Conservation (phyloP, 1,140 invertebrate species). For the Phocides pigmalion region DNA sequence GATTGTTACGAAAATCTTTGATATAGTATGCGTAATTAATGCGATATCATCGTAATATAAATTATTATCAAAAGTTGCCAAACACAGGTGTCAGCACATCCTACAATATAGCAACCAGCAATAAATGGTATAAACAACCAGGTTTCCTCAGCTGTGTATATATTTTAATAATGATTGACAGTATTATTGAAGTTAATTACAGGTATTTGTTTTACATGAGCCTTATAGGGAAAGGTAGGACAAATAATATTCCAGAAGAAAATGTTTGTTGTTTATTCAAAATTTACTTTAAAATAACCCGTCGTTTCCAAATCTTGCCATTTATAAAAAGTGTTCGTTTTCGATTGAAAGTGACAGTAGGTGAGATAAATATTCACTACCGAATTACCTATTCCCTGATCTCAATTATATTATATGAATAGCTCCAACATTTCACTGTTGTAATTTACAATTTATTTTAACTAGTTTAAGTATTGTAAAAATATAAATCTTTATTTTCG, state of each 20-base stretch:
- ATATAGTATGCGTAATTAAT: slow-evolving; percentile 36
- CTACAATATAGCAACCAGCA: slow-evolving; percentile 12
- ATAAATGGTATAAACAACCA: not conserved
- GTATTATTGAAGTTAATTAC: not conserved
- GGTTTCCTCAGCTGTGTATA: slow-evolving; percentile 13
- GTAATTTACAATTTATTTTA: too few relatives aligned
- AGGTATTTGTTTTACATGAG: not conserved
- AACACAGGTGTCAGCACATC: slow-evolving; percentile 24
- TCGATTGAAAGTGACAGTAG: too few relatives aligned
- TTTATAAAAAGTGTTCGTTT: too few relatives aligned
- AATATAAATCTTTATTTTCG: too few relatives aligned
- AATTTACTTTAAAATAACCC: too few relatives aligned
- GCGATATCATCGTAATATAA: slow-evolving; percentile 39
- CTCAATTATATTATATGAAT: too few relatives aligned
- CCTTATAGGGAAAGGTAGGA: not conserved
- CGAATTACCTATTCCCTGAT: too few relatives aligned
- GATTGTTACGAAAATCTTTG: slow-evolving; percentile 42
- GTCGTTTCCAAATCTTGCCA: too few relatives aligned
- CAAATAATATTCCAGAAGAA: not conserved
- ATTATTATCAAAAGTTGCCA: slow-evolving; percentile 40
- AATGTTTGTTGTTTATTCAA: too few relatives aligned
- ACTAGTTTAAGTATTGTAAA: too few relatives aligned
- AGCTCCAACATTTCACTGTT: too few relatives aligned
- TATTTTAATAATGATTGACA: slow-evolving; percentile 11
- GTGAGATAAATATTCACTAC: too few relatives aligned